Evolutionary conservation across 2,888 invertebrate genomes (phyloP).

Genomic region (Malthinus flaveolus): DNA sequence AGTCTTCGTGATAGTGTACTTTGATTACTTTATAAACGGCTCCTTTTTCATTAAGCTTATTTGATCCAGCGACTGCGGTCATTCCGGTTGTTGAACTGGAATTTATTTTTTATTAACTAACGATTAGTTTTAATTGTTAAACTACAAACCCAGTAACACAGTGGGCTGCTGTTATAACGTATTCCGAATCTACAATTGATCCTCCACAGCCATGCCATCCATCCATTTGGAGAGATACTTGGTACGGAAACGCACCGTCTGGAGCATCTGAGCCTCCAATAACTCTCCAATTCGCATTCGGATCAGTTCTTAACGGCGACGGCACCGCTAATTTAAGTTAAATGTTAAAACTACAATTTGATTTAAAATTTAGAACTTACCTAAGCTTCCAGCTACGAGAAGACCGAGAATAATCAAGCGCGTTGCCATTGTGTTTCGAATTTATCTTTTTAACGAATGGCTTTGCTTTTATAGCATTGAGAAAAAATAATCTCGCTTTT

Average conservation of each 20-base stretch:
- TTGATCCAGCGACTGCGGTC: constrained; percentile 57
- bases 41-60: constrained; percentile 54
- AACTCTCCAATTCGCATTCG: background rate
- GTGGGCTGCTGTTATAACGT: constrained; percentile 42
- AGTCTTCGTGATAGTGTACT: constrained; percentile 54
- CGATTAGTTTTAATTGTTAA: background rate
- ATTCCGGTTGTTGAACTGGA: background rate
- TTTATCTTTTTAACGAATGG: background rate
- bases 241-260: constrained; percentile 37
- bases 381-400: background rate
- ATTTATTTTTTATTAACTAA: background rate
- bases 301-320: background rate
- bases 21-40: constrained; percentile 49
- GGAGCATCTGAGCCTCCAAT: constrained; percentile 31
- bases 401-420: background rate
- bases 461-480: too few species aligned
- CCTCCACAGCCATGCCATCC: constrained; percentile 39
- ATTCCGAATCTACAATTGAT: constrained; percentile 31
- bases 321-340: background rate
- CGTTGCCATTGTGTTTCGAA: background rate
- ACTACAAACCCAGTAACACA: constrained; percentile 29
- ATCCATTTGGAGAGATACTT: constrained; percentile 32
- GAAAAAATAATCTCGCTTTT: too few species aligned
- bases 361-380: background rate
- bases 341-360: too few species aligned